Evolutionary conservation across 2,113 vertebrate genomes (phyloP), one percentile per base, ranked within the genome.

Genomic region (Myxocyprinus asiaticus): DNA sequence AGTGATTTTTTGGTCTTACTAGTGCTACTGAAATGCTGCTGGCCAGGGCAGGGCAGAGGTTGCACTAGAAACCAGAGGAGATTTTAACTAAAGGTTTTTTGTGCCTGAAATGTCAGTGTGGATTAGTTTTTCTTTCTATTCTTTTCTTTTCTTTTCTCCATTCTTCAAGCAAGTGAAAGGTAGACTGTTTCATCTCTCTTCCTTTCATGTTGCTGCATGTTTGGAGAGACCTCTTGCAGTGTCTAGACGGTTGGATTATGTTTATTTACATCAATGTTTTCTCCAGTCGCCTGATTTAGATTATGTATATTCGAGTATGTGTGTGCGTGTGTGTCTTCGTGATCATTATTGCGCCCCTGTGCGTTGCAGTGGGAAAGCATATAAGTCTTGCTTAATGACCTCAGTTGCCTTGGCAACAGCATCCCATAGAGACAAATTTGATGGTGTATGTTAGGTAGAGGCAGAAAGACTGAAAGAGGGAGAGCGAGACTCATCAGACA

Each of bases 391-490:
- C 91, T 93, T 92, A 93, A 93, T 91, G 90, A 91, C 53, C 86
- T 9, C 4, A 75, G 92, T 94, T 94, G 87, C 91, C 86, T 88
- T 88, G 87, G 93, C 81, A 94, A 93, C 91, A 85, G 88, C 84
- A 87, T 91, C 88, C 88, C 86, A 84, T 83, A 73, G 87, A 87
- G 82, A 87, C 82, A 84, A 69, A 83, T 83, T 87, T 88, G 78
- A 88, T 78, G 82, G 89, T 61, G 67, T 71, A 78, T 81, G 75
- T 81, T 80, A 22, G 76, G 51, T 82, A 87, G 84, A 69, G 76
- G 66, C 56, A 78, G 68, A 12, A 67, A 67, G 47, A 62, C 48
- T 22, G 15, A 6, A 63, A 47, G 1, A 33, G 22, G 51, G 1
- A 7, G 12, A 59, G 45, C 78, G 68, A 61, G 80, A 70, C 76